These are phyloP conservation scores for Drosophila borborema DNA, from an alignment of 2,888 invertebrate species.

Conservation along the genomic window DNA sequence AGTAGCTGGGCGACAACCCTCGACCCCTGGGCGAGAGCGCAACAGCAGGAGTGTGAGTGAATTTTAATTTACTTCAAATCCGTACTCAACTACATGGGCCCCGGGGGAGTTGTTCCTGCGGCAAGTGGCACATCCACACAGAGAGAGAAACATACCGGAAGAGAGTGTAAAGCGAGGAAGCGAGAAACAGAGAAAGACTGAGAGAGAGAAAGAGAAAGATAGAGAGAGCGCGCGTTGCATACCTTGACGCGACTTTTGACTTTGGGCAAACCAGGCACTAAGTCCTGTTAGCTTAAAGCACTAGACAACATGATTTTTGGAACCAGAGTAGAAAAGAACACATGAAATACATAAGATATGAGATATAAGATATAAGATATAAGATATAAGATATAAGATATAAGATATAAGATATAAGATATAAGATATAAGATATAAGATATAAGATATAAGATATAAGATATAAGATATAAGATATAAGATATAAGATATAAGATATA, in stretches of 20 bases:
- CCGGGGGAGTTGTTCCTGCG: constrained; percentile 73
- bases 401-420: background rate
- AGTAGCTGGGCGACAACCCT: constrained; percentile 29
- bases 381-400: background rate
- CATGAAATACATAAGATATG: background rate
- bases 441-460: background rate
- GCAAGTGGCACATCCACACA: constrained; percentile 70
- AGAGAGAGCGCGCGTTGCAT: constrained; percentile 8
- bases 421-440: background rate
- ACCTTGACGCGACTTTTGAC: constrained; percentile 60
- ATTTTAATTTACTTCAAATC: constrained; percentile 85
- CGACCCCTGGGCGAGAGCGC: constrained; percentile 10
- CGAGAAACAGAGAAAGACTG: background rate
- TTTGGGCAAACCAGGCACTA: constrained; percentile 33
- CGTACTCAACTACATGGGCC: constrained; percentile 78
- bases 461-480: background rate
- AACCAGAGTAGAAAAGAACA: background rate
- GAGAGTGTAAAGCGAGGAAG: background rate
- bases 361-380: background rate
- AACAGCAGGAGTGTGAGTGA: constrained; percentile 79
- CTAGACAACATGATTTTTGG: constrained; percentile 24
- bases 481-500: background rate
- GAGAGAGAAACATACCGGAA: constrained; percentile 11
- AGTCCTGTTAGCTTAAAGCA: constrained; percentile 35
- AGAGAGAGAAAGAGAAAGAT: too few species aligned